phyloP scores from a whole-genome alignment of 2,113 vertebrate genomes.

The Oncorhynchus kisutch region DNA sequence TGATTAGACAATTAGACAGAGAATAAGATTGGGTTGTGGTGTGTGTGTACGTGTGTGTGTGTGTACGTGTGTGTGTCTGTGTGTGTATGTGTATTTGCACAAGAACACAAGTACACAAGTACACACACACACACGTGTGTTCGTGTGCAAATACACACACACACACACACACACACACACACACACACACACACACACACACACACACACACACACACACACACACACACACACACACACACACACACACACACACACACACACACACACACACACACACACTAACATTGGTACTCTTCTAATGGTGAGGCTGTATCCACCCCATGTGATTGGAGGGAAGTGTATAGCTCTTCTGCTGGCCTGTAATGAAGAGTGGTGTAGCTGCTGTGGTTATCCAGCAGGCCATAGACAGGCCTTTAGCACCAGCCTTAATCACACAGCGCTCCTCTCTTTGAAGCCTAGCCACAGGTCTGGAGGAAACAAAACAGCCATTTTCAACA shows the following conservation, averaged over 20 bases:
- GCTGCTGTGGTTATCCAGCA: slow-evolving; percentile 27
- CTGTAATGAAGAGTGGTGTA: neutral
- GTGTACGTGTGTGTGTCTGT: no score
- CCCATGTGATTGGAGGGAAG: slow-evolving; percentile 21
- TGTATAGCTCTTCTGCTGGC: slow-evolving; percentile 9
- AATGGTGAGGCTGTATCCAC: neutral
- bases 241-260: neutral
- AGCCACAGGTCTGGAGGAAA: slow-evolving; percentile 38
- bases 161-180: neutral
- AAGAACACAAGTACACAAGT: no score
- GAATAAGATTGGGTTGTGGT: neutral
- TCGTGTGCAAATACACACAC: no score
- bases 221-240: no score
- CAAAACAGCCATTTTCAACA: slow-evolving; percentile 51
- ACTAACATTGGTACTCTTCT: neutral
- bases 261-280: neutral
- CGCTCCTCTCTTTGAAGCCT: slow-evolving; percentile 23
- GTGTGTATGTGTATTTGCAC: no score
- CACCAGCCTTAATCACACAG: slow-evolving; percentile 44
- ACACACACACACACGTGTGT: no score
- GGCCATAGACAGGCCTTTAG: slow-evolving; percentile 46
- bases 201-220: no score
- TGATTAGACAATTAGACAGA: neutral
- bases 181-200: neutral
- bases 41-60: no score